Base-by-base conservation (phyloP, 2,888 invertebrate species). In the Corbicula japonica region DNA sequence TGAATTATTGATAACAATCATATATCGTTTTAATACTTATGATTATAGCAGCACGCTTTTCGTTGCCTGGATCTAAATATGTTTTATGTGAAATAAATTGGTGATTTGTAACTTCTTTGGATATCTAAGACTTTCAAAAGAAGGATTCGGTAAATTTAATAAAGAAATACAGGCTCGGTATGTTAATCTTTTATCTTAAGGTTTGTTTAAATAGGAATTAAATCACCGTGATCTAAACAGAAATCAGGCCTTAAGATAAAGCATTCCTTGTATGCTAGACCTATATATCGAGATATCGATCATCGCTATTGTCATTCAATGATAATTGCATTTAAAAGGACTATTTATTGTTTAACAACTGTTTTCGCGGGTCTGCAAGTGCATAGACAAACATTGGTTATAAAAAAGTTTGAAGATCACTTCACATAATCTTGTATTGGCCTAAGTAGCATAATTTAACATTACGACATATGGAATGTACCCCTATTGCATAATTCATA, bases 121-220 rank as follows among this genome's bases (percentile, higher is more conserved):
- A 54, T 54, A 54, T 30, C 30, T 15, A 54, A n/a, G 54, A 15
- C 28, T 23, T 23, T 28, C 54, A 28, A 30, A 30, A n/a, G 3
- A 4, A n/a, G 28, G 54, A 32, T 18, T 54, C n/a, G n/a, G n/a
- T n/a, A n/a, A n/a, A n/a, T n/a, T n/a, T n/a, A n/a, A 28, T 54
- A 30, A 32, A 18, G 30, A 28, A 54, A 28, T 54, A 32, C 32
- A 54, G 3, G 30, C 28, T 15, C n/a, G 6, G 30, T n/a, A 30
- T 30, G 15, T 30, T 8, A 30, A 54, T 4, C n/a, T 5, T 28
- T 30, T 54, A 54, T 54, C 54, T 54, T 28, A 2, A 30, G 15
- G 54, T 54, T 54, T 54, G n/a, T 54, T 54, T 54, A 54, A 54
- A 23, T 54, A 32, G 54, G 54, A 54, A 54, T 54, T 54, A 54